These are phyloP conservation scores for Chionoecetes opilio DNA, from an alignment of 1,140 invertebrate genomes.

Conservation along the genomic window DNA sequence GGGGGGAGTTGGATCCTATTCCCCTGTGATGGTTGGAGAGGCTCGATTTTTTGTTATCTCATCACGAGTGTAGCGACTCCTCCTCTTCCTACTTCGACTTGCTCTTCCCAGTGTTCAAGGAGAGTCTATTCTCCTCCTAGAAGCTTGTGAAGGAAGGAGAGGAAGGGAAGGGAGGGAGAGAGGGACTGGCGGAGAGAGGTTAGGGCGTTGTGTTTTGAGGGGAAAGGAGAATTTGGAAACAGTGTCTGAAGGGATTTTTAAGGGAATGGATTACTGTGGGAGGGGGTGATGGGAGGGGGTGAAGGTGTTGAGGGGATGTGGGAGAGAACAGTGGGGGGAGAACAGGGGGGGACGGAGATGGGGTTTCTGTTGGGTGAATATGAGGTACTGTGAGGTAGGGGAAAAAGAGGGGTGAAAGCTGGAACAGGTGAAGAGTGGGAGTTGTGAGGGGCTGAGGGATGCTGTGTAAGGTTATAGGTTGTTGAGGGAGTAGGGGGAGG, in stretches of 20 bases:
- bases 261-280: neutral
- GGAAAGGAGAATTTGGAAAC: neutral
- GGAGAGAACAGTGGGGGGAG: neutral
- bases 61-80: neutral
- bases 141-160: neutral
- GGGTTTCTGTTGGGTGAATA: neutral
- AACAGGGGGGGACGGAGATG: neutral
- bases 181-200: neutral
- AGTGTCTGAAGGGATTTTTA: constrained; percentile 29
- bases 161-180: constrained; percentile 2
- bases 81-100: constrained; percentile 14
- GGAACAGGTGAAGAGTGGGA: too few relatives aligned
- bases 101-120: constrained; percentile 16
- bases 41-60: constrained; percentile 49
- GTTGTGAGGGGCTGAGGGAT: neutral
- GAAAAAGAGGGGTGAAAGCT: neutral
- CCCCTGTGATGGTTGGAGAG: constrained; percentile 47
- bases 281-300: neutral
- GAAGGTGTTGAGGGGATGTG: neutral
- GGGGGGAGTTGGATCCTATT: constrained; percentile 64
- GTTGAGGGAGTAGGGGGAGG: neutral
- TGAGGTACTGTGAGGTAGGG: neutral
- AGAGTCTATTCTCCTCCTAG: neutral
- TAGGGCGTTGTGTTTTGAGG: neutral
- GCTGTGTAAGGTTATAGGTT: neutral